Conservation (phyloP, 2,113 vertebrate species). For the human (Homo sapiens) region GRCh38 chr22:41752501-41753000, state of each 20-base stretch:
- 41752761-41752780: background rate
- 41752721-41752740: background rate
- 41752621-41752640: slow-evolving; percentile 93
- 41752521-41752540: background rate
- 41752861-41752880: background rate
- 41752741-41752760: background rate
- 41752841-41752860: background rate
- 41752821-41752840: background rate
- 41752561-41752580: background rate
- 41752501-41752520: background rate
- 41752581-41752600: slow-evolving; percentile 89
- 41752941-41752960: too few relatives aligned
- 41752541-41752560: background rate
- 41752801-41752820: background rate
- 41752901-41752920: too few relatives aligned
- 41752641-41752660: slow-evolving; percentile 88
- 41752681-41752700: background rate
- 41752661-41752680: background rate
- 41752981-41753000: too few relatives aligned
- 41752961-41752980: too few relatives aligned
- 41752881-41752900: background rate
- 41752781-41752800: background rate
- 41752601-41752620: slow-evolving; percentile 91
- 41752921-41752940: too few relatives aligned
- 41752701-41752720: background rate